A percentile compares a stretch with the other conserved stretches of the same genome.
phyloP scores from a whole-genome alignment of 2,113 vertebrate genomes.

The Lampris incognitus region DNA sequence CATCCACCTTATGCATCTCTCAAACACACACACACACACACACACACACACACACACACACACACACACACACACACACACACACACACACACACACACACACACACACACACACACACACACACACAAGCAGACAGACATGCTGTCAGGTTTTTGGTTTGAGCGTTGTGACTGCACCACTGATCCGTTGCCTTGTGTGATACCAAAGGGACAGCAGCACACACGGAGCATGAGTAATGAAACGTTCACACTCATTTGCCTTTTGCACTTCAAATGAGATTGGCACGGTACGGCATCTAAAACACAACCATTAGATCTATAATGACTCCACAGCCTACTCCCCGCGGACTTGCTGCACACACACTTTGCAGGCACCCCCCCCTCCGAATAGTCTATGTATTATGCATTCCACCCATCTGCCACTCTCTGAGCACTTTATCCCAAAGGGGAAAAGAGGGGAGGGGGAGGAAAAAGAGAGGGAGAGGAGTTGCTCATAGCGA shows the following conservation, averaged over 20 bases:
- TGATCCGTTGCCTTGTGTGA: conserved; percentile 64
- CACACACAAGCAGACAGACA: conserved; percentile 5
- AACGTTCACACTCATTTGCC: conserved; percentile 78
- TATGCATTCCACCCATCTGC: conserved; percentile 87
- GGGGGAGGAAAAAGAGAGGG: conserved; percentile 53
- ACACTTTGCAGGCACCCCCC: conserved; percentile 54
- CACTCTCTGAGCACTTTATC: conserved; percentile 77
- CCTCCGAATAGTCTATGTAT: conserved; percentile 79
- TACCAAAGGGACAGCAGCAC: conserved; percentile 35
- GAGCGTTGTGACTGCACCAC: conserved; percentile 71
- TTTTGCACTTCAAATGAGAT: conserved; percentile 82
- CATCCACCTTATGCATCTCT: conserved; percentile 44
- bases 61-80: background rate
- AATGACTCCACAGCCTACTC: conserved; percentile 81
- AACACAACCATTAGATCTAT: conserved; percentile 85
- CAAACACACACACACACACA: conserved; percentile 8
- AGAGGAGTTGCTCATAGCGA: conserved; percentile 68
- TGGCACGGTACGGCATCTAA: conserved; percentile 69
- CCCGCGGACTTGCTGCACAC: conserved; percentile 61
- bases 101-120: background rate
- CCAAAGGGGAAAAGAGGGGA: conserved; percentile 69
- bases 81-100: conserved; percentile 12
- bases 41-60: background rate
- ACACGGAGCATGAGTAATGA: conserved; percentile 76
- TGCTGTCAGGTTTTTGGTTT: conserved; percentile 24